Evolutionary conservation across 2,113 vertebrate species (phyloP), one percentile per base, ranked within the genome.

Genomic region (Mixornis gularis): DNA sequence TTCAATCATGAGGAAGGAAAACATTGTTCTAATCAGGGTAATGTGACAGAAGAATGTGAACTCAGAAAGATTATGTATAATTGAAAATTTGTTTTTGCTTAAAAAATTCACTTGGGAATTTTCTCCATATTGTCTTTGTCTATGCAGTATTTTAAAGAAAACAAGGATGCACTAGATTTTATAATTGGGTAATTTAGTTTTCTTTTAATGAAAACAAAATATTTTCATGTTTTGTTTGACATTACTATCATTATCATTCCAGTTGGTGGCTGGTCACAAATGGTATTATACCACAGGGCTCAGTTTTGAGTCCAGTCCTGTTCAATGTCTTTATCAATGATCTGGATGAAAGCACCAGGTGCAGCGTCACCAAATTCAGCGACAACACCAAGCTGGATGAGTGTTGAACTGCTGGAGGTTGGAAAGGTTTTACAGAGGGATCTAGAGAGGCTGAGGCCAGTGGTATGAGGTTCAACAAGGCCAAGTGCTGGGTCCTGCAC

Each of bases 171-270:
- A 16, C n/a, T 49, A 20, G 6, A 26, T 71, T 46, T 70, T 76
- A 13, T 22, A 19, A 49, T 12, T 52, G 15, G 48, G 6, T 56
- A 52, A 66, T 82, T n/a, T 24, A 30, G 2, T 34, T 38, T 9
- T 34, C 2, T 65, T 79, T 71, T 63, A 63, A 36, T 40, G 18
- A 85, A 27, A 46, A 53, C 2, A 48, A 43, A 76, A 48, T 24
- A 7, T 2, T 53, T 76, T 29, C 6, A 9, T 30, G 6, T 16
- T 93, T 69, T 60, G 14, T 44, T 26, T 9, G 65, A 27, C 2
- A 22, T 46, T 30, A 30, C 7, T 38, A 15, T 40, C 1, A 0
- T 48, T 62, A 19, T 51, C 0, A 0, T 59, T 52, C 21, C 15
- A 19, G 22, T 19, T 60, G 27, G 17, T 68, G 22, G 9, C 27